These are phyloP conservation scores for Hippoglossus stenolepis DNA, from an alignment of 2,113 vertebrate genomes.

Conservation along the genomic window DNA sequence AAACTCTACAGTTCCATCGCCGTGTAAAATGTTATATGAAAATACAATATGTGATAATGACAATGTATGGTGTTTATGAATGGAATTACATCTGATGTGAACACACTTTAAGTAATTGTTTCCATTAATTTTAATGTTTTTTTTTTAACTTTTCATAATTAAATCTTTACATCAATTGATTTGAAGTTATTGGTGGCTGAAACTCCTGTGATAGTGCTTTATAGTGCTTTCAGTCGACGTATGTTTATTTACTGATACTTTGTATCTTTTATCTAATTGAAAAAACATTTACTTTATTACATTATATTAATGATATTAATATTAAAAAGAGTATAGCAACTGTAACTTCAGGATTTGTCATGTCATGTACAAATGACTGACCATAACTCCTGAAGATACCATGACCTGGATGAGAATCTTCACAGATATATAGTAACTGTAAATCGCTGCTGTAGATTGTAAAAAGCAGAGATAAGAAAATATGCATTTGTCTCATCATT, in stretches of 20 bases:
- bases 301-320: too few species aligned
- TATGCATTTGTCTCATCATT: not conserved
- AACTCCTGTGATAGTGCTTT: too few species aligned
- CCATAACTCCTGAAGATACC: too few species aligned
- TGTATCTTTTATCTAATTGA: too few species aligned
- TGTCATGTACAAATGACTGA: too few species aligned
- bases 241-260: too few species aligned
- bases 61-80: not conserved
- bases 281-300: too few species aligned
- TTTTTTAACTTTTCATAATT: not conserved
- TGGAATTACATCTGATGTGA: not conserved
- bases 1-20: not conserved
- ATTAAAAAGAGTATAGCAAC: too few species aligned
- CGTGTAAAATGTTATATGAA: not conserved
- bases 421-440: not conserved
- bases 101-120: not conserved
- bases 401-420: too few species aligned
- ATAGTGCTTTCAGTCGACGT: too few species aligned
- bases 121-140: not conserved
- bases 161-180: not conserved
- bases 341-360: too few species aligned
- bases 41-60: not conserved
- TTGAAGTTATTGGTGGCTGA: conserved; percentile 1
- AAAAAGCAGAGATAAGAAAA: not conserved
- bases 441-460: not conserved